These are phyloP conservation scores for Mus pahari DNA, from an alignment of 2,113 vertebrate genomes.

Conservation along the genomic window DNA sequence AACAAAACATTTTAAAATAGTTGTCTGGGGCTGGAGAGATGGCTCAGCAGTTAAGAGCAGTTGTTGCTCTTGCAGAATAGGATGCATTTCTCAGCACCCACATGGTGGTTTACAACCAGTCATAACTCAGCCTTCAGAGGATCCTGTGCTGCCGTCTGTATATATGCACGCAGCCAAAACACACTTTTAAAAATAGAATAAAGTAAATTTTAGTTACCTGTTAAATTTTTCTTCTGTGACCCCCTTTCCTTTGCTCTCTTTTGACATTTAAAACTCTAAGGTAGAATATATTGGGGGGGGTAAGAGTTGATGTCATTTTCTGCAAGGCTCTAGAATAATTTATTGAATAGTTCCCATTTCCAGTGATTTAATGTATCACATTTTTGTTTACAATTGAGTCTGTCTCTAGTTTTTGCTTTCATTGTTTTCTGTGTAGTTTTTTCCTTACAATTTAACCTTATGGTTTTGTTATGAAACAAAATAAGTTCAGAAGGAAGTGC, in stretches of 20 bases:
- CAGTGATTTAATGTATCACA: conserved; percentile 13
- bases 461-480: conserved; percentile 26
- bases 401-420: conserved; percentile 31
- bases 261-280: conserved; percentile 31
- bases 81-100: neutral
- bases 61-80: neutral
- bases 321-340: neutral
- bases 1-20: neutral
- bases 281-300: conserved; percentile 13
- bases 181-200: neutral
- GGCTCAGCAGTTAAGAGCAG: neutral
- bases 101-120: neutral
- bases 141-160: neutral
- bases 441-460: conserved; percentile 45
- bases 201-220: neutral
- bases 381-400: conserved; percentile 36
- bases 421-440: conserved; percentile 26
- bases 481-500: neutral
- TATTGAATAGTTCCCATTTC: conserved; percentile 18
- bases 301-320: conserved; percentile 2
- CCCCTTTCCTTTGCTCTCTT: neutral
- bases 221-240: conserved; percentile 26
- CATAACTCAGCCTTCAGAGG: neutral
- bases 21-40: neutral
- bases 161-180: neutral